Evolutionary conservation across 2,888 invertebrate species (phyloP).

Genomic region (Crioceris asparagi): DNA sequence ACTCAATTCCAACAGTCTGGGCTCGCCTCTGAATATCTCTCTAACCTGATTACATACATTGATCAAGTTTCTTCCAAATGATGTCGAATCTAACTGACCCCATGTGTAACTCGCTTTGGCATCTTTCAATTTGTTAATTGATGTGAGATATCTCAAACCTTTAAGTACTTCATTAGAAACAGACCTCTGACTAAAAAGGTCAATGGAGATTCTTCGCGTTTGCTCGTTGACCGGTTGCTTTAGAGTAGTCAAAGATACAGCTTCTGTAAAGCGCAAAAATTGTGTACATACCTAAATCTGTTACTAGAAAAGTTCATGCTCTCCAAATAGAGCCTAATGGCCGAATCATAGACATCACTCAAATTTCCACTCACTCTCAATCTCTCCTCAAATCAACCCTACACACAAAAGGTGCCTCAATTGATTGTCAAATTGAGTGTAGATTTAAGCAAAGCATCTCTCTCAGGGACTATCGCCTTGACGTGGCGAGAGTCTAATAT

Average conservation of each 20-base stretch:
- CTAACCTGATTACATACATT: conserved; percentile 41
- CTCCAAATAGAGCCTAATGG: too few relatives aligned
- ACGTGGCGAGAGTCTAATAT: too few relatives aligned
- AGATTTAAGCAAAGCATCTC: too few relatives aligned
- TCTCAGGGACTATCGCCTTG: too few relatives aligned
- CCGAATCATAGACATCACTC: too few relatives aligned
- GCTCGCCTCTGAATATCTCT: conserved; percentile 42
- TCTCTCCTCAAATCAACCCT: too few relatives aligned
- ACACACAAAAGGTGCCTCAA: too few relatives aligned
- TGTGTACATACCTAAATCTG: too few relatives aligned
- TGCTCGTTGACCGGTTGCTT: conserved; percentile 23
- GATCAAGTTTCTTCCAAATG: conserved; percentile 42
- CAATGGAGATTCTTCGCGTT: conserved; percentile 33
- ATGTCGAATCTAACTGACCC: conserved; percentile 31
- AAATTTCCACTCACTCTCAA: too few relatives aligned
- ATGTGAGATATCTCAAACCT: conserved; percentile 28
- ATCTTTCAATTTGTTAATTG: conserved; percentile 23
- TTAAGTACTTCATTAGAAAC: conserved; percentile 48
- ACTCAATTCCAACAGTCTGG: conserved; percentile 41
- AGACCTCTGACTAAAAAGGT: conserved; percentile 44
- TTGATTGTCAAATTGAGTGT: too few relatives aligned
- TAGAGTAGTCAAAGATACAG: conserved; percentile 26
- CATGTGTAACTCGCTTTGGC: conserved; percentile 26
- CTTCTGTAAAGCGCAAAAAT: conserved; percentile 24
- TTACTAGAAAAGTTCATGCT: too few relatives aligned